These are phyloP conservation scores for Probaryconus sp. DNA, from an alignment of 1,140 invertebrate genomes.

Conservation along the genomic window DNA sequence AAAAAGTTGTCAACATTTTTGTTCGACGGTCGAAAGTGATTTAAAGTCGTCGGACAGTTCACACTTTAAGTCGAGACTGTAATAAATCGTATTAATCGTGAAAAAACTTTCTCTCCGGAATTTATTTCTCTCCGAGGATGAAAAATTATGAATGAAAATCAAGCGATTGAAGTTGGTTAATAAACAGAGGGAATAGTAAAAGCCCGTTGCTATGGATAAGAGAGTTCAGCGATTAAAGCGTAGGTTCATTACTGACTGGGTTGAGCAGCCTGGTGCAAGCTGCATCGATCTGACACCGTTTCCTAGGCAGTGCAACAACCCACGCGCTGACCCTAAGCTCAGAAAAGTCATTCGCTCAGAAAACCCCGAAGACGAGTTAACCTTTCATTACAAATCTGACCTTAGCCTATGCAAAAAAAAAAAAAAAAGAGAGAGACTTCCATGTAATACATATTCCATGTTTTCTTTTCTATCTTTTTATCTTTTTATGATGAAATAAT, in stretches of 20 bases:
- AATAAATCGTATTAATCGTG: no score
- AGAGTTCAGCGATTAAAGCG: constrained; percentile 13
- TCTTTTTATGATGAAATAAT: no score
- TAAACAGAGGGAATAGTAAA: constrained; percentile 39
- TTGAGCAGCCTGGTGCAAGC: constrained; percentile 68
- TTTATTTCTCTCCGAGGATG: no score
- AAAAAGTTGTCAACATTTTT: no score
- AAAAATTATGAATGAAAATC: constrained; percentile 15
- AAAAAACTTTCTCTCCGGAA: no score
- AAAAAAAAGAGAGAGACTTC: no score
- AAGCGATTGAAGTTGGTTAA: constrained; percentile 1
- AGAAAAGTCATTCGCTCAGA: constrained; percentile 53
- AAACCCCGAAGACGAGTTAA: constrained; percentile 42
- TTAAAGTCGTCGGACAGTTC: no score
- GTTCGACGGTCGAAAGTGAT: no score
- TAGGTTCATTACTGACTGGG: constrained; percentile 62
- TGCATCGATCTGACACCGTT: constrained; percentile 69
- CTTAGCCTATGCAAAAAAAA: constrained; percentile 17
- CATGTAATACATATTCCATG: background rate
- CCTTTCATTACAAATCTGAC: constrained; percentile 40
- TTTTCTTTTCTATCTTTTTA: background rate
- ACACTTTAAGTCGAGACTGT: no score
- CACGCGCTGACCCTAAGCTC: constrained; percentile 70
- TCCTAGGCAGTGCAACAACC: constrained; percentile 74
- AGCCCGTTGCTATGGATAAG: constrained; percentile 69